Evolutionary conservation across 2,113 vertebrate species (phyloP).

Genomic region (Oncorhynchus nerka): DNA sequence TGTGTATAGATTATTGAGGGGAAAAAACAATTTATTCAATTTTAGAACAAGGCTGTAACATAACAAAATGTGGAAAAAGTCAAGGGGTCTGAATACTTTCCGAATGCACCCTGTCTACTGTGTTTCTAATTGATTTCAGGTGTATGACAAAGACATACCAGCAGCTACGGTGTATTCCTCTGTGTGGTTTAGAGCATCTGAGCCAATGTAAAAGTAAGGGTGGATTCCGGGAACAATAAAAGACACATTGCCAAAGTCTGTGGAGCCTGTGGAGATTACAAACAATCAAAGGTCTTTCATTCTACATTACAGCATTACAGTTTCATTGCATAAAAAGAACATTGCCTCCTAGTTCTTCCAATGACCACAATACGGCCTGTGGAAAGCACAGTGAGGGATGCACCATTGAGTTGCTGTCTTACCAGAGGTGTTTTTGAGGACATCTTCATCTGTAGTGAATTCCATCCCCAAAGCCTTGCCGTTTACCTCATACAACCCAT

Average conservation of each 20-base stretch:
- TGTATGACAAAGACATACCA: slow-evolving; percentile 58
- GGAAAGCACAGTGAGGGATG: background rate
- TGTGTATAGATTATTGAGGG: too few relatives aligned
- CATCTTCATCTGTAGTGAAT: slow-evolving; percentile 74
- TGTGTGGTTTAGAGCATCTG: slow-evolving; percentile 82
- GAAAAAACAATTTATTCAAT: too few relatives aligned
- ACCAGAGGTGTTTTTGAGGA: slow-evolving; percentile 76
- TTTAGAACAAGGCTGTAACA: too few relatives aligned
- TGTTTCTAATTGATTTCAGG: background rate
- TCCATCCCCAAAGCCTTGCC: slow-evolving; percentile 82
- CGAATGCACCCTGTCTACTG: too few relatives aligned
- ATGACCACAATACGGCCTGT: background rate
- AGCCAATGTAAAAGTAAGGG: slow-evolving; percentile 86
- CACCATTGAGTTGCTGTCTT: slow-evolving; percentile 28
- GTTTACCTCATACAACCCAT: slow-evolving; percentile 75
- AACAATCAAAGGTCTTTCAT: background rate
- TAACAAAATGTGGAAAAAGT: too few relatives aligned
- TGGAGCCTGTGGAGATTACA: slow-evolving; percentile 75
- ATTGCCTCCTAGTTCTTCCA: background rate
- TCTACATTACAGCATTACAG: background rate
- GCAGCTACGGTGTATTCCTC: slow-evolving; percentile 82
- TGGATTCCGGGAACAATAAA: slow-evolving; percentile 84
- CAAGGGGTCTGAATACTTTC: too few relatives aligned
- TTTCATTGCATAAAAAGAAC: background rate
- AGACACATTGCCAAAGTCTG: slow-evolving; percentile 86